Evolutionary conservation across 2,888 invertebrate species (phyloP).

Genomic region (Ophion slaviceki): DNA sequence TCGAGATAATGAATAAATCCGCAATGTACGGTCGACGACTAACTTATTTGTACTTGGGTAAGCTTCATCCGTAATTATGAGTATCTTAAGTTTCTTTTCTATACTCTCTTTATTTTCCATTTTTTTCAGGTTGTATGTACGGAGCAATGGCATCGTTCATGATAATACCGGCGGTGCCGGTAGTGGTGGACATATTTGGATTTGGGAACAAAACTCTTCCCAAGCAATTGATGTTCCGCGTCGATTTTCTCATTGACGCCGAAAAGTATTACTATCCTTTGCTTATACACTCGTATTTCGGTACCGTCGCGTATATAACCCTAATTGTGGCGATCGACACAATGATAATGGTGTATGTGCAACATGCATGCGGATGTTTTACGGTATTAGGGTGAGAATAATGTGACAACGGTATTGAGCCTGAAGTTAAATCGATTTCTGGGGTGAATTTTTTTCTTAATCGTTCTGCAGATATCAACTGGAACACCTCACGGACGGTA

Average conservation of each 20-base stretch:
- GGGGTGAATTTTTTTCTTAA: neutral
- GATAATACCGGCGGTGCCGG: conserved; percentile 64
- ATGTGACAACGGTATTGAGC: neutral
- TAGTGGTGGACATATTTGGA: conserved; percentile 56
- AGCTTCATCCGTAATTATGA: neutral
- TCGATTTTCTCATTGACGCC: conserved; percentile 69
- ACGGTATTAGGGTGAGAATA: conserved; percentile 68
- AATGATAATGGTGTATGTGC: conserved; percentile 68
- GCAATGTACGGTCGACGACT: conserved; percentile 62
- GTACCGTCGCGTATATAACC: conserved; percentile 66
- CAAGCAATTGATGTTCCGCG: conserved; percentile 68
- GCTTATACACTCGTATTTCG: conserved; percentile 69
- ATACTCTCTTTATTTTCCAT: neutral
- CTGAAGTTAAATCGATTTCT: neutral
- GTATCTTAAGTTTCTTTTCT: neutral
- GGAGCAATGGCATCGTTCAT: conserved; percentile 67
- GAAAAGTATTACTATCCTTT: conserved; percentile 69
- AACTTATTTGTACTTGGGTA: conserved; percentile 63
- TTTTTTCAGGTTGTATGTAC: conserved; percentile 63
- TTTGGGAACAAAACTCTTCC: conserved; percentile 61
- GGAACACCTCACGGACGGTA: conserved; percentile 61
- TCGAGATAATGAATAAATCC: conserved; percentile 64
- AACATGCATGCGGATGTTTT: conserved; percentile 70
- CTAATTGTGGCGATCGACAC: conserved; percentile 67
- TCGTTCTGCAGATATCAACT: conserved; percentile 65